phyloP scores from a whole-genome alignment of 2,888 invertebrate genomes.

The Drosophila neutralis region DNA sequence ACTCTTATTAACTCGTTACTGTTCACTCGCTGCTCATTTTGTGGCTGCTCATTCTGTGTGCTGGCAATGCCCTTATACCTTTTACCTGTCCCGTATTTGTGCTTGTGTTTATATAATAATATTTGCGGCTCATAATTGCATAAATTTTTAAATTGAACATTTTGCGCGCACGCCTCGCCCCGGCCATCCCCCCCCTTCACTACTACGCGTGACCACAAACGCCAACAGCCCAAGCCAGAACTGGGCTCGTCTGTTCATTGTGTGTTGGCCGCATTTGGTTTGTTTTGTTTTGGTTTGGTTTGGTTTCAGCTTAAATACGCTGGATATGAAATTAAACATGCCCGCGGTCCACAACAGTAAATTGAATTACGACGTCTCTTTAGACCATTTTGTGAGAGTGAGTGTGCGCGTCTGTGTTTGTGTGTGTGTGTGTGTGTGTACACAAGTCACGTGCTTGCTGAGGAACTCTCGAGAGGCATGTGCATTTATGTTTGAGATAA shows the following conservation, averaged over 20 bases:
- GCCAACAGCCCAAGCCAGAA: slow-evolving; percentile 17
- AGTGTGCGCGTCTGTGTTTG: slow-evolving; percentile 4
- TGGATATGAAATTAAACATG: slow-evolving; percentile 79
- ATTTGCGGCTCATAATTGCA: slow-evolving; percentile 84
- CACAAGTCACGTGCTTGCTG: slow-evolving; percentile 55
- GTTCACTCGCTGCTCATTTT: slow-evolving; percentile 37
- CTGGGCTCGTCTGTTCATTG: slow-evolving; percentile 38
- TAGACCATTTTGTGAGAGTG: slow-evolving; percentile 11
- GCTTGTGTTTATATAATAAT: slow-evolving; percentile 77
- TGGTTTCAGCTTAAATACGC: slow-evolving; percentile 79
- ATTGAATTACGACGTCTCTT: slow-evolving; percentile 54
- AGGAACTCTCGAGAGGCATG: slow-evolving; percentile 43
- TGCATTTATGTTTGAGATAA: slow-evolving; percentile 43
- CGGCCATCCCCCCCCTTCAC: slow-evolving; percentile 3
- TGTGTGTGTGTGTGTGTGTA: slow-evolving; percentile 28
- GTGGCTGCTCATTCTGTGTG: slow-evolving; percentile 5
- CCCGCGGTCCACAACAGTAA: slow-evolving; percentile 64
- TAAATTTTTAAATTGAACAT: slow-evolving; percentile 83
- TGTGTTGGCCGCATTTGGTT: slow-evolving; percentile 31
- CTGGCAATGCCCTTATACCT: slow-evolving; percentile 22
- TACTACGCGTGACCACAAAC: slow-evolving; percentile 31
- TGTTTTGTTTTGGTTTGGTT: slow-evolving; percentile 44
- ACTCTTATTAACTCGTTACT: background rate
- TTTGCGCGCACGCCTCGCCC: slow-evolving; percentile 46
- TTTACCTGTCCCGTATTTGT: slow-evolving; percentile 60